phyloP scores from a whole-genome alignment of 2,888 invertebrate species.

The Xestobium rufovillosum region DNA sequence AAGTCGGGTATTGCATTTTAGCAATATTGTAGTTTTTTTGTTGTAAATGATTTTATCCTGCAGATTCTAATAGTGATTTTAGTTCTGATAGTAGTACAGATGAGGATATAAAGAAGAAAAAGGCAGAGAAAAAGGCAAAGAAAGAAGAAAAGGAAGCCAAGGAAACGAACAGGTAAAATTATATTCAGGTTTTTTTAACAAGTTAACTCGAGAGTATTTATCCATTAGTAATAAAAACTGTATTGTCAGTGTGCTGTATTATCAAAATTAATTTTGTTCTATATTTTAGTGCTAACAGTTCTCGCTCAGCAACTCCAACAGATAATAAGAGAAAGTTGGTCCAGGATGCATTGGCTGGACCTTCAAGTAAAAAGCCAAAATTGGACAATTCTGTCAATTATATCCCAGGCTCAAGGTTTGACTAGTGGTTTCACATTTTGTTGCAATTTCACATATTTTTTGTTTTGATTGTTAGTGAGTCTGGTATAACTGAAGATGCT shows the following conservation, averaged over 20 bases:
- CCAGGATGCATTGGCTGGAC: conserved; percentile 42
- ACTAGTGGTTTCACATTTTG: conserved; percentile 10
- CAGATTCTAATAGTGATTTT: conserved; percentile 62
- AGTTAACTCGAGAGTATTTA: not conserved
- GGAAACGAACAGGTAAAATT: conserved; percentile 36
- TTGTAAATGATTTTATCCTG: conserved; percentile 22
- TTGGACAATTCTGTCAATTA: conserved; percentile 45
- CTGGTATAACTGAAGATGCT: conserved; percentile 89
- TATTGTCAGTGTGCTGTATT: not conserved
- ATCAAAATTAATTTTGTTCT: conserved; percentile 10
- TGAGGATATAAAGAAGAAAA: conserved; percentile 60
- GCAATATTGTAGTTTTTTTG: conserved; percentile 1
- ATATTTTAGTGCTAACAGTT: conserved; percentile 46
- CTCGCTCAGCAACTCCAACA: conserved; percentile 47
- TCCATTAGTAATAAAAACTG: conserved; percentile 3
- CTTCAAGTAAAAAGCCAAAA: conserved; percentile 49
- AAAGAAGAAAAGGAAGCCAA: conserved; percentile 44
- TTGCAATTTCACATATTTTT: conserved; percentile 6
- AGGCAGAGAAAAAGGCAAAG: conserved; percentile 40
- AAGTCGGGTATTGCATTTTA: conserved; percentile 43
- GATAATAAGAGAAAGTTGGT: conserved; percentile 41
- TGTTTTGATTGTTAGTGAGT: conserved; percentile 51
- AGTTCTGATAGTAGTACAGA: conserved; percentile 64
- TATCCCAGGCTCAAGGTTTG: conserved; percentile 46
- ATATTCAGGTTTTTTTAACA: not conserved